Evolutionary conservation across 2,888 invertebrate genomes (phyloP), one percentile per base, ranked within the genome.

Genomic region (Leucozona laternaria): DNA sequence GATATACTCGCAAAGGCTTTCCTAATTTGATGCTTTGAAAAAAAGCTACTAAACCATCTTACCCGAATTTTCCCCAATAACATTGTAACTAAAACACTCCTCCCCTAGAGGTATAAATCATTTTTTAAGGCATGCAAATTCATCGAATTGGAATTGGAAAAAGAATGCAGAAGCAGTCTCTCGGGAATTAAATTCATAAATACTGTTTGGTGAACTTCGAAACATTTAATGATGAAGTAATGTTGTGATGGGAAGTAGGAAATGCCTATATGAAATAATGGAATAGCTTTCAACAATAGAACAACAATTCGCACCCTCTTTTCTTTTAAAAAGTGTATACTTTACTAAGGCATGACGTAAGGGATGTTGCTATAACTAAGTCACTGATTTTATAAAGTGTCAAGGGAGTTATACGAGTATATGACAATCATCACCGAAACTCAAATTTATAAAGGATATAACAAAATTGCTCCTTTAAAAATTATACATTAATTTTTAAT

Each of bases 271-370:
- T n/a, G n/a, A n/a, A n/a, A n/a, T 31, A 31, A 31, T 75, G 37
- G 43, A 37, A 55, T 53, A 43, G 73, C 48, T 64, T 66, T 43
- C 37, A 66, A 57, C 71, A 57, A 53, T 31, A 60, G 45, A 45
- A 48, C 71, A 57, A 53, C 50, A 68, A 57, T 71, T 81, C 70
- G 17, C 80, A 81, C 80, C 80, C 80, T 64, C 53, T 53, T 70
- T 68, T 25, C 2, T 17, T 25, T 25, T 2, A 50, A 50, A 50
- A 13, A 25, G 2, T 50, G 22, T 25, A 6, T 13, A 8, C 1
- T 55, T 0, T n/a, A n/a, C 31, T 1, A 55, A 13, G 17, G n/a
- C 5, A 28, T 55, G 55, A 31, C 55, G 55, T 55, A 55, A 55
- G 28, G 28, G 43, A 43, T 43, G 43, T n/a, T 43, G 6, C 7